phyloP scores from a whole-genome alignment of 35 echinoderm and acorn worm genomes.

The Strongylocentrotus purpuratus region DNA sequence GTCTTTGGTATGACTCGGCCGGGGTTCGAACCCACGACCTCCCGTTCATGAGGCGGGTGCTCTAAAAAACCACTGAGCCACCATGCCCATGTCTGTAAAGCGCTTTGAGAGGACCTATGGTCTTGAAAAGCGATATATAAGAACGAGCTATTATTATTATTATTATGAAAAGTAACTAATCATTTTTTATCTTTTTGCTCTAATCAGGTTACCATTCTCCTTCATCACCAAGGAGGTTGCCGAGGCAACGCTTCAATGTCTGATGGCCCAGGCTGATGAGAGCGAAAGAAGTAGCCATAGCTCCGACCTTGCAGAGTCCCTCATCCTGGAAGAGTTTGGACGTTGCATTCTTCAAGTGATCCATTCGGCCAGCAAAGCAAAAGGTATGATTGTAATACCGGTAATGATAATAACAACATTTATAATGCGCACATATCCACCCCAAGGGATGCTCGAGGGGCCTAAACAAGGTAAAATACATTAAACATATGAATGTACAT shows the following conservation, averaged over 20 bases:
- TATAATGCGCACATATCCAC: background rate
- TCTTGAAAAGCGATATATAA: no score
- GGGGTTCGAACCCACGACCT: no score
- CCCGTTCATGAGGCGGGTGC: no score
- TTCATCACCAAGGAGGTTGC: conserved; percentile 98
- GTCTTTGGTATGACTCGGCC: no score
- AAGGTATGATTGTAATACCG: conserved; percentile 59
- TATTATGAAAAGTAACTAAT: no score
- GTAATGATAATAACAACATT: background rate
- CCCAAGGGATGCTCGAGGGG: background rate
- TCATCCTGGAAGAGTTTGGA: conserved; percentile 94
- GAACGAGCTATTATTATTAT: no score
- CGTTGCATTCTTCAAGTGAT: conserved; percentile 89
- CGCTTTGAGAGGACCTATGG: no score
- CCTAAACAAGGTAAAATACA: background rate
- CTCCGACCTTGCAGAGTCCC: conserved; percentile 55
- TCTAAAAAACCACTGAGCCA: no score
- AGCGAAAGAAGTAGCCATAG: conserved; percentile 50
- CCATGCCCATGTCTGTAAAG: no score
- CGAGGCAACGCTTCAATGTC: conserved; percentile 93
- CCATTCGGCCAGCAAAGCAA: conserved; percentile 84
- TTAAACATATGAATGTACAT: background rate
- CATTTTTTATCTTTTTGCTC: background rate
- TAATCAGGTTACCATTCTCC: conserved; percentile 90
- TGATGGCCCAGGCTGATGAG: conserved; percentile 95